Base-by-base conservation (phyloP, 1,140 invertebrate species). In the Cydia amplana region DNA sequence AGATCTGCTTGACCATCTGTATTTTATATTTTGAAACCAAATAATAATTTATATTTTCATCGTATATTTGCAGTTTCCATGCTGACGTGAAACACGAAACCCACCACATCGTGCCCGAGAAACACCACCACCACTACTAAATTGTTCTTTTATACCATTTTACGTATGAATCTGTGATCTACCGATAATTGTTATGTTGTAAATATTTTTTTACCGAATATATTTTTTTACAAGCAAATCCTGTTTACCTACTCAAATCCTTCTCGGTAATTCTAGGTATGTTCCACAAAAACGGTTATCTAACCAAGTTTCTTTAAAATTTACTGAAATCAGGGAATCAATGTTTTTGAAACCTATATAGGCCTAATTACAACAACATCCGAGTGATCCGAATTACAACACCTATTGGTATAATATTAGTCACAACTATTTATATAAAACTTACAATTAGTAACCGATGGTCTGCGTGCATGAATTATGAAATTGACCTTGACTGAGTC, bases 81-180 rank as follows among this genome's bases (percentile, higher is more conserved):
- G 80, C 80, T 25, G 82, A 83, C 72, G 84, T 86, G 10, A 86
- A 86, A 74, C 83, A 79, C 78, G 77, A 73, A 64, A 86, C 80
- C 51, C 80, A 84, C 75, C 83, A 84, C n/a, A 77, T 75, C 32
- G 77, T 78, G 1, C 77, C 77, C n/a, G 64, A 75, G 5, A 51
- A 81, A 25, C 78, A 83, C 18, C 78, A 82, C 43, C 78, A 84
- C 40, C 79, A 81, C 25, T 78, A 72, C 78, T 75, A 18, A 77
- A 65, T 78, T 2, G 28, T 18, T 70, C 43, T 16, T 4, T 4
- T 46, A 4, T 18, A 40, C 10, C 32, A 36, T 40, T 70, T 36
- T 70, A 23, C 20, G 65, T 70, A 36, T 70, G 16, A 40, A 36
- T 70, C 65, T 70, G 65, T 70, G 65, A 70, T 70, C 65, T 70